Evolutionary conservation across 2,888 invertebrate species (phyloP), one percentile per base, ranked within the genome.

Genomic region (Phortica okadai): DNA sequence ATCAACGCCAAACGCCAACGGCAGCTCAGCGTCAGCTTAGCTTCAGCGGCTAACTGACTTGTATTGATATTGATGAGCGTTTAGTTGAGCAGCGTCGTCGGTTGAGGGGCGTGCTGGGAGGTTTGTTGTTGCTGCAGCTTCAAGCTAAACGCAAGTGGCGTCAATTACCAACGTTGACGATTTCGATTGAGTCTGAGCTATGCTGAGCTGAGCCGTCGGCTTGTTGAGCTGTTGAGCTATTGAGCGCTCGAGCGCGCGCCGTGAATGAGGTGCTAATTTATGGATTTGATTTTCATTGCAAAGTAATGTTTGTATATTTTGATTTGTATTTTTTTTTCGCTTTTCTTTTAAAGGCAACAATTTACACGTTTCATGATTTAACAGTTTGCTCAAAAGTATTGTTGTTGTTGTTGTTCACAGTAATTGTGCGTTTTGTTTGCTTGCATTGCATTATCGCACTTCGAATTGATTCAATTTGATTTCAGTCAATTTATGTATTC

Each of bases 191-290:
- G 45, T 21, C 56, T 54, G 54, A 45, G 33, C 33, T 33, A 1
- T 4, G 33, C 33, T 33, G 2, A 33, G 33, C 33, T 2, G 33
- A 33, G 33, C 33, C 33, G 33, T 33, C 33, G 33, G 33, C 33
- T 21, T 21, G 42, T 2, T 45, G 42, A 69, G 45, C 14, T 33
- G 16, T 66, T 6, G 14, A 11, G 11, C 33, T 8, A 10, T 33
- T 42, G 59, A 54, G 16, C 56, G 42, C 11, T 54, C 66, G 73
- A 25, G 41, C 50, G 76, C 45, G 44, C 10, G 44, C 41, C 33
- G 73, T 77, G 82, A 83, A 87, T 83, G 87, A 87, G 89, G 87
- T 89, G 87, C 87, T 87, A 87, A 87, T 88, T 89, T 87, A 89
- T 89, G 89, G 85, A 88, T 87, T 79, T 84, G 76, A 85, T 83